Conservation (phyloP, 1,140 invertebrate species). For the Drosophila tropicalis region DNA sequence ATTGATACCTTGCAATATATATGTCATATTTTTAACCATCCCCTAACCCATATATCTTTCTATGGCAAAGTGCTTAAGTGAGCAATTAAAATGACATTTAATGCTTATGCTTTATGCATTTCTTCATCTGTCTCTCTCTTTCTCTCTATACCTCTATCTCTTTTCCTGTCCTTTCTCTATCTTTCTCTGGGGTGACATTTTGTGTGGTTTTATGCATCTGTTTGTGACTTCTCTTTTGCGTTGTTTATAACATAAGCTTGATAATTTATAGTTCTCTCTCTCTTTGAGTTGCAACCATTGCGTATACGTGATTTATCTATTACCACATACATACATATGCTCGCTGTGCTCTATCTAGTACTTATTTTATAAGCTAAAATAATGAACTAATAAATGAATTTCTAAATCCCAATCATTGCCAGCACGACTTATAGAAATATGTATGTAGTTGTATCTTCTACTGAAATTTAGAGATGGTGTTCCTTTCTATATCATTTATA, state of each 20-base stretch:
- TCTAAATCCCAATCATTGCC: not conserved
- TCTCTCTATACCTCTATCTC: not conserved
- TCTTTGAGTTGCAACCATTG: slow-evolving; percentile 49
- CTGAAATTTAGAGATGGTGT: too few species aligned
- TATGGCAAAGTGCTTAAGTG: slow-evolving; percentile 14
- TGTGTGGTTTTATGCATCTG: slow-evolving; percentile 25
- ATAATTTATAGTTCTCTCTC: slow-evolving; percentile 66
- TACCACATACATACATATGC: slow-evolving; percentile 26
- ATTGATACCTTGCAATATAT: not conserved
- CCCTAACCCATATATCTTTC: not conserved
- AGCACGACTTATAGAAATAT: too few species aligned
- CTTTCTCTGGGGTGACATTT: slow-evolving; percentile 14
- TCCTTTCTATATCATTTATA: too few species aligned
- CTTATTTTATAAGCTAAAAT: not conserved
- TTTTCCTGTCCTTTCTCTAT: not conserved
- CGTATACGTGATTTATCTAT: slow-evolving; percentile 75
- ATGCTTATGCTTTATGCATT: slow-evolving; percentile 35
- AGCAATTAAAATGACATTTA: slow-evolving; percentile 32
- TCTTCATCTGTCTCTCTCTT: slow-evolving; percentile 2
- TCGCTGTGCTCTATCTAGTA: not conserved
- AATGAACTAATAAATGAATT: not conserved
- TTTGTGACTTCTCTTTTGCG: slow-evolving; percentile 26
- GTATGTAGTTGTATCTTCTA: too few species aligned
- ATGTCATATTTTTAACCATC: not conserved
- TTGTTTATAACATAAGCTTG: slow-evolving; percentile 54